Base-by-base conservation (phyloP, 2,113 vertebrate species). In the Periophthalmodon schlosseri region DNA sequence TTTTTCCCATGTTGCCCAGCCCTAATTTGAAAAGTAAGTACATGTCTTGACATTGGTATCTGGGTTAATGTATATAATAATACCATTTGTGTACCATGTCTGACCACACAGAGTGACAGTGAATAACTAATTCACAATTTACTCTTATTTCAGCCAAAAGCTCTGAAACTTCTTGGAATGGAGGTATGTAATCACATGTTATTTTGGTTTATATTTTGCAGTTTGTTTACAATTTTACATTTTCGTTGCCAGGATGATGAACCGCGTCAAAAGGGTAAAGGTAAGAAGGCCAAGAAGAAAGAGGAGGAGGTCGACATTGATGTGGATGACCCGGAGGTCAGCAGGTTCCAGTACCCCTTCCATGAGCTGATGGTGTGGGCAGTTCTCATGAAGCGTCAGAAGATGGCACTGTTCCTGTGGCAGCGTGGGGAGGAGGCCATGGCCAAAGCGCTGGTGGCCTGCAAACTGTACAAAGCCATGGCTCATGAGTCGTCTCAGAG, bases 311-410 rank as follows among this genome's bases (percentile, higher is more conserved):
- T 95, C 0, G 95, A 98, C 63, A 95, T 98, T 0, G 96, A 98
- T 3, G 91, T 97, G 84, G 97, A 99, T 0, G 96, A 99, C 83
- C 98, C 97, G 0, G 96, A 96, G 34, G 95, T 98, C 80, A 94
- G 97, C 82, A 92, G 98, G 13, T 99, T 99, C 85, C 95, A 95
- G 76, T 97, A 95, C 58, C 97, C 98, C 0, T 99, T 97, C 80
- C 96, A 99, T 0, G 98, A 99, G 89, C 92, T 99, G 72, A 96
- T 99, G 95, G 92, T 99, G 34, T 99, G 98, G 98, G 97, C 98
- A 0, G 98, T 99, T 85, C 93, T 99, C 36, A 96, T 97, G 95
- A 98, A 97, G 60, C 90, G 98, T 63, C 97, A 99, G 85, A 96
- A 95, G 88, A 99, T 99, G 98, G 95, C 98, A 0, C 87, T 98